Conservation (phyloP, 2,888 invertebrate genomes). For the Rhyacophila evoluta region DNA sequence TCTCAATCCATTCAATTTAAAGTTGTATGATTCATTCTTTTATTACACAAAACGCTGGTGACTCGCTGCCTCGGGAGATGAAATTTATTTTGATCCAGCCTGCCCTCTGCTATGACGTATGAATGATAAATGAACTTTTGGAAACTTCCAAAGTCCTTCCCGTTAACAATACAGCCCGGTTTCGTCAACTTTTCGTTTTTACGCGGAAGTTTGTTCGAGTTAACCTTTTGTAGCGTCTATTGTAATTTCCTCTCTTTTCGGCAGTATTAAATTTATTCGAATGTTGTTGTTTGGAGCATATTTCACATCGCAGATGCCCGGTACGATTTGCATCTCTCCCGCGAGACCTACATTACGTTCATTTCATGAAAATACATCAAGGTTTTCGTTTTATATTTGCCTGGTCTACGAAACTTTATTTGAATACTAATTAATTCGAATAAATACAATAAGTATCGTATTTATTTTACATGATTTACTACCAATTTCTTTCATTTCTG, state of each 20-base stretch:
- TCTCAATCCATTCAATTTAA: constrained; percentile 46
- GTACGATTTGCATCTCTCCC: neutral
- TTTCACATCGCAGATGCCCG: neutral
- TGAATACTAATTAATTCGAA: no score
- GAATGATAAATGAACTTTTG: constrained; percentile 54
- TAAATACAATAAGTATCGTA: no score
- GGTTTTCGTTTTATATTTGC: neutral
- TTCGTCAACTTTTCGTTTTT: constrained; percentile 41
- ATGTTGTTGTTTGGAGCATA: constrained; percentile 28
- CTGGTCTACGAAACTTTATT: no score
- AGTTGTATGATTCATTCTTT: constrained; percentile 45
- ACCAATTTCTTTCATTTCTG: no score
- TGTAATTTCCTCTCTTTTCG: constrained; percentile 36
- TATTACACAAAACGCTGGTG: constrained; percentile 31
- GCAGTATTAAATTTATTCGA: constrained; percentile 36
- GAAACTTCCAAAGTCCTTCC: constrained; percentile 35
- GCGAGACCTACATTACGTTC: neutral
- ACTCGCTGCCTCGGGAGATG: constrained; percentile 25
- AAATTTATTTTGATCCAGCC: constrained; percentile 52
- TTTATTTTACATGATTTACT: no score
- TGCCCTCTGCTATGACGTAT: constrained; percentile 46
- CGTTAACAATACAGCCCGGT: constrained; percentile 43
- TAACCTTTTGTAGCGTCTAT: constrained; percentile 34
- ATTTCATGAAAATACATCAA: neutral
- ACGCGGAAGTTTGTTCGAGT: constrained; percentile 39